A percentile compares a stretch with the other conserved stretches of the same genome.
Evolutionary conservation across 35 echinoderm and acorn worm genomes (phyloP).

Genomic region (Heliocidaris erythrogramma): DNA sequence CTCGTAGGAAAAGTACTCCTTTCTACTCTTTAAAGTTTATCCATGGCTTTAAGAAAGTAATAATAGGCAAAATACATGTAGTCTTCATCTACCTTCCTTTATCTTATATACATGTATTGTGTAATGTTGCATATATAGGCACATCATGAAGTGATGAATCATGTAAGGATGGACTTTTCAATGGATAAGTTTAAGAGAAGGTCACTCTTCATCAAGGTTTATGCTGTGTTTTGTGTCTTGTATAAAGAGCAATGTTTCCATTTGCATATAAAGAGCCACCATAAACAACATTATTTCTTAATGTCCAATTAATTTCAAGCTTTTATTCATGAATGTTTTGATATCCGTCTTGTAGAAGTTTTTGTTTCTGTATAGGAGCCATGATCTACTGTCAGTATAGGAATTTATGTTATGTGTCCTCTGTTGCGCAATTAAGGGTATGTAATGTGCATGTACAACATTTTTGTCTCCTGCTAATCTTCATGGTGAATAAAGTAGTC

Average conservation of each 20-base stretch:
- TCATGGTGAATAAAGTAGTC: not conserved
- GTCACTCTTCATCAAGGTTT: not conserved
- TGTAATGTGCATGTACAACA: not conserved
- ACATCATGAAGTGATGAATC: not conserved
- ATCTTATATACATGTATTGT: not conserved
- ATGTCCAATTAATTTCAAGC: no score
- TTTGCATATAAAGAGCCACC: not conserved
- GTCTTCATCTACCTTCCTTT: not conserved
- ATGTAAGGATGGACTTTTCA: not conserved
- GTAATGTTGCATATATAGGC: not conserved
- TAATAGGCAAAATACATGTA: not conserved
- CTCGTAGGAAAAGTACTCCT: not conserved
- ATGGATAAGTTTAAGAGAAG: not conserved
- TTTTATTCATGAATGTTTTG: no score
- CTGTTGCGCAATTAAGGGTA: no score
- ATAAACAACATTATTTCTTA: no score
- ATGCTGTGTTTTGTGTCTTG: not conserved
- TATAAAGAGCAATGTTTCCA: not conserved
- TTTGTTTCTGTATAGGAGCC: not conserved
- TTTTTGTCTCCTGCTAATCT: not conserved
- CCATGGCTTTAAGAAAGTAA: not conserved
- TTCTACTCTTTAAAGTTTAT: not conserved
- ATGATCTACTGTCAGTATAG: not conserved
- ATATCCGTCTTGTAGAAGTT: no score
- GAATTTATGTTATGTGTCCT: no score